Evolutionary conservation across 2,888 invertebrate species (phyloP).

Genomic region (Arge pagana): DNA sequence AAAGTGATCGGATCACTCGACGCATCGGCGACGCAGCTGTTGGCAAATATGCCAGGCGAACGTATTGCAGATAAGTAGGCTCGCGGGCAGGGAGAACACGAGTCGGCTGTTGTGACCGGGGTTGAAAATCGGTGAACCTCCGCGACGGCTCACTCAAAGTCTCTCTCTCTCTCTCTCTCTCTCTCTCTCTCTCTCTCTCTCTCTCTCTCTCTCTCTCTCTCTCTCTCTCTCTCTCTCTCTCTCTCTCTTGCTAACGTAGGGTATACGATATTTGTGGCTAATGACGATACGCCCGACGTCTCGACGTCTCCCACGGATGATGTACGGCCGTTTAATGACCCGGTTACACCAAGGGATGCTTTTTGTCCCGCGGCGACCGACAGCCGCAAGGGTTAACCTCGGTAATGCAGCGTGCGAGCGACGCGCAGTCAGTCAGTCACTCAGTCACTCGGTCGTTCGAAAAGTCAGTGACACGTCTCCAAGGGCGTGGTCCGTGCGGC

Average conservation of each 20-base stretch:
- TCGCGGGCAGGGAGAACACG: no score
- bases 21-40: no score
- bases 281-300: constrained; percentile 35
- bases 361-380: constrained; percentile 35
- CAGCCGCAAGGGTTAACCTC: constrained; percentile 40
- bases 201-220: constrained; percentile 30
- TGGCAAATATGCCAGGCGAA: no score
- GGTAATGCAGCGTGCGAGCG: constrained; percentile 18
- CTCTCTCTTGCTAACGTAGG: no score
- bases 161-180: constrained; percentile 23
- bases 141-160: constrained; percentile 30
- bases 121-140: no score
- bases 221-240: constrained; percentile 23
- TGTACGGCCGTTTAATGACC: constrained; percentile 57
- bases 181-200: no score
- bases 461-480: constrained; percentile 37
- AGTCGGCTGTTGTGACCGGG: no score
- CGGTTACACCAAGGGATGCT: constrained; percentile 46
- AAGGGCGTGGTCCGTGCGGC: constrained; percentile 22
- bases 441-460: constrained; percentile 26
- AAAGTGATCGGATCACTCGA: no score
- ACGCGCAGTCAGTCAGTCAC: constrained; percentile 18
- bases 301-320: constrained; percentile 46
- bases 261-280: constrained; percentile 33
- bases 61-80: no score